Evolutionary conservation across 1,140 invertebrate species (phyloP), one percentile per base, ranked within the genome.

Genomic region (Oncopeltus fasciatus): DNA sequence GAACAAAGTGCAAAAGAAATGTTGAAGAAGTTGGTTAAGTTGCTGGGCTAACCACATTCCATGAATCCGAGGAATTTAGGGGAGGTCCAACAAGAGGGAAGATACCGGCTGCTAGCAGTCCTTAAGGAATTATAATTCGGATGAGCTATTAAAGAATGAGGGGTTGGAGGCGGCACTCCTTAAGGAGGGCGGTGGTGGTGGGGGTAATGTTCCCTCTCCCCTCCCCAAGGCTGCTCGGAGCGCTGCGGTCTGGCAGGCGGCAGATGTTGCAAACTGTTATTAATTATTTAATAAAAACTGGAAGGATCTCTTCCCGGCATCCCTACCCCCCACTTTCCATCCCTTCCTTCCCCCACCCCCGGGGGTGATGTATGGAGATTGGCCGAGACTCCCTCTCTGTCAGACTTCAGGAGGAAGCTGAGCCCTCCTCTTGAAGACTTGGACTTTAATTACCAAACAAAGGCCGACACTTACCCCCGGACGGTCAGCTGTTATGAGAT

Each of bases 221-320:
- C 16, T 18, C 44, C 44, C 44, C 44, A 11, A 20, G 44, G 44
- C 21, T 2, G n/a, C 21, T 12, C n/a, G 21, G 21, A 20, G n/a
- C 24, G 47, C n/a, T 49, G 31, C 31, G n/a, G 47, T 21, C 21
- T 1, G 2, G 14, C 9, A 20, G 21, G 47, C 2, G 21, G 47
- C 47, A 49, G 47, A 49, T 49, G 47, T 49, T 49, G 47, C n/a
- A 49, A 49, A 49, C 47, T 49, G 47, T 49, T 49, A 49, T 49
- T 49, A 49, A 49, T 49, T 49, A 49, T 49, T 49, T 49, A 49
- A 49, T 49, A 49, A 49, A 49, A 49, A 49, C 47, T 49, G 31
- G 31, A 38, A 14, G 14, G 31, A n/a, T n/a, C n/a, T n/a, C 31
- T 38, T 38, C 31, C 14, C 31, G n/a, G n/a, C n/a, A n/a, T n/a